phyloP scores from a whole-genome alignment of 2,797 vertebrate species.

The Lepus oiostolus region DNA sequence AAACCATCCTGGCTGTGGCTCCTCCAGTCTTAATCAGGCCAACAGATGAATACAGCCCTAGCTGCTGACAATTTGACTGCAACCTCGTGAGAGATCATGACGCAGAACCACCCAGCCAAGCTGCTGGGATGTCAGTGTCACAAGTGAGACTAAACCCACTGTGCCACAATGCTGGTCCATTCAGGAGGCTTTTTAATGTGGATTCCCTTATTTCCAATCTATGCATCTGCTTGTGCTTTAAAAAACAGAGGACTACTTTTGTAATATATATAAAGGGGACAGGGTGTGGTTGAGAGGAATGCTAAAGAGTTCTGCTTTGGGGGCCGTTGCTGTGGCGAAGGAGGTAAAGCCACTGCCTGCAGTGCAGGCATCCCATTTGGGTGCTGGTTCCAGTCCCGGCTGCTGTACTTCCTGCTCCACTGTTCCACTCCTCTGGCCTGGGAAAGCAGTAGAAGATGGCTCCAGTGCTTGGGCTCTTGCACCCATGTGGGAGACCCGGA shows the following conservation, averaged over 20 bases:
- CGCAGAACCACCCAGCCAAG: neutral
- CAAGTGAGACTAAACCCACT: no score
- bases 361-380: no score
- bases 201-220: conserved; percentile 1
- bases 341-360: no score
- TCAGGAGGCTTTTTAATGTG: conserved; percentile 18
- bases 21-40: neutral
- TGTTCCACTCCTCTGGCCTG: no score
- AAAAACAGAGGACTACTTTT: conserved; percentile 22
- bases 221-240: conserved; percentile 36
- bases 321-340: no score
- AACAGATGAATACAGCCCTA: neutral
- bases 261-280: neutral
- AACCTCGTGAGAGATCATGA: neutral
- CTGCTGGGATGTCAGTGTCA: neutral
- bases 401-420: no score
- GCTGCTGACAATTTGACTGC: neutral
- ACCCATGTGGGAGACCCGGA: no score
- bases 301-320: neutral
- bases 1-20: neutral
- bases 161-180: no score
- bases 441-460: no score
- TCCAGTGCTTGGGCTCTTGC: no score
- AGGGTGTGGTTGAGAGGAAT: neutral
- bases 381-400: no score